Evolutionary conservation across 2,797 vertebrate genomes (phyloP).

Genomic region (Epinephelus malabaricus): DNA sequence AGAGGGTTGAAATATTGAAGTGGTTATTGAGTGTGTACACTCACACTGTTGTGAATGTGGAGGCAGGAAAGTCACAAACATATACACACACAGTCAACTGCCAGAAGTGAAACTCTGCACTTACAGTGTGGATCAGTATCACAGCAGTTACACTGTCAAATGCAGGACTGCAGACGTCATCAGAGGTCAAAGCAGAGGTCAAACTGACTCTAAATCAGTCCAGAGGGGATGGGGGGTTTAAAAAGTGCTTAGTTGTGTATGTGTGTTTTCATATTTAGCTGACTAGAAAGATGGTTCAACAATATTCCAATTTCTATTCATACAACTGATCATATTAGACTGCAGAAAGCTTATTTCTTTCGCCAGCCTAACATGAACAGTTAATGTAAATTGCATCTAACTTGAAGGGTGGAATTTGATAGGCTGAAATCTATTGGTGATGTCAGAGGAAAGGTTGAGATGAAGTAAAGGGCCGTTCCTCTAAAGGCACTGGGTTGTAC

Average conservation of each 20-base stretch:
- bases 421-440: conserved; percentile 82
- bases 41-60: conserved; percentile 4
- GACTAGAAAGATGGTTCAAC: conserved; percentile 33
- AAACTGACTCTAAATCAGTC: conserved; percentile 35
- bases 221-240: neutral
- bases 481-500: conserved; percentile 93
- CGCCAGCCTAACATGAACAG: conserved; percentile 21
- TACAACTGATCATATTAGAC: conserved; percentile 13
- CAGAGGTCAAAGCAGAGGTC: conserved; percentile 32
- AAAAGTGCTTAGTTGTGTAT: conserved; percentile 13
- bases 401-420: conserved; percentile 80
- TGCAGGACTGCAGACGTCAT: conserved; percentile 19
- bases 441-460: conserved; percentile 79
- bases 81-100: neutral
- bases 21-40: neutral
- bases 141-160: neutral
- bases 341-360: conserved; percentile 4
- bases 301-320: conserved; percentile 29
- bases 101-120: conserved; percentile 34
- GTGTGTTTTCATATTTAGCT: conserved; percentile 39
- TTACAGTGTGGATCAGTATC: conserved; percentile 7
- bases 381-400: conserved; percentile 53
- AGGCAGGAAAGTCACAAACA: neutral
- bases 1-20: conserved; percentile 9
- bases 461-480: conserved; percentile 78